Evolutionary conservation across 1,140 invertebrate genomes (phyloP), one percentile per base, ranked within the genome.

Genomic region (Ostrea denselamellosa): DNA sequence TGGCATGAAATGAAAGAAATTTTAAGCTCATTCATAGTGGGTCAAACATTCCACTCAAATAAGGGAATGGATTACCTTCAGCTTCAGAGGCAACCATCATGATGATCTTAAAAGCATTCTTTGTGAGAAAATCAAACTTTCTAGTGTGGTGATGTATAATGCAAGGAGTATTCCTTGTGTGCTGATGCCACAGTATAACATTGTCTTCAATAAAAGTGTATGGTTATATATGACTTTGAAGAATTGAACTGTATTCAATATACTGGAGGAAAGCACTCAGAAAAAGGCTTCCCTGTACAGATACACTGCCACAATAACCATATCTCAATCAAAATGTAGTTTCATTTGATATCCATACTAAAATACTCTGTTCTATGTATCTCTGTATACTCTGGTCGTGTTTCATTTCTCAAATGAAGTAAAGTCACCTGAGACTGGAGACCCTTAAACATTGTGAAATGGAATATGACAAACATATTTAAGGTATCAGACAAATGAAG

Each of bases 61-160:
- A 77, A 5, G 9, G 25, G 68, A 77, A 77, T 34, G 14, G 68
- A 77, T 77, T 28, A 25, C 68, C 22, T 28, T 77, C 68, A 77
- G 25, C 14, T 77, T 77, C 28, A 12, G 2, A 34, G 2, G 17
- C 4, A n/a, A 34, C 22, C 28, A 28, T 62, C 68, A 77, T 28
- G 68, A 34, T 28, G 68, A 77, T 77, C 25, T 77, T 77, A 77
- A 77, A 77, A 77, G 68, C 25, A 77, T 77, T 77, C 68, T 77
- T 77, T 77, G 5, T 22, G 3, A 34, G 28, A 14, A 17, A 12
- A 77, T n/a, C n/a, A 77, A 77, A 77, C 68, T 14, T 77, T 25
- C 68, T 77, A 77, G n/a, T n/a, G n/a, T n/a, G n/a, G n/a, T n/a
- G n/a, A n/a, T n/a, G n/a, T n/a, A n/a, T n/a, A n/a, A n/a, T n/a